A percentile compares a stretch with the other conserved stretches of the same genome.
Conservation (phyloP, 2,113 vertebrate genomes). For the Melanerpes formicivorus region DNA sequence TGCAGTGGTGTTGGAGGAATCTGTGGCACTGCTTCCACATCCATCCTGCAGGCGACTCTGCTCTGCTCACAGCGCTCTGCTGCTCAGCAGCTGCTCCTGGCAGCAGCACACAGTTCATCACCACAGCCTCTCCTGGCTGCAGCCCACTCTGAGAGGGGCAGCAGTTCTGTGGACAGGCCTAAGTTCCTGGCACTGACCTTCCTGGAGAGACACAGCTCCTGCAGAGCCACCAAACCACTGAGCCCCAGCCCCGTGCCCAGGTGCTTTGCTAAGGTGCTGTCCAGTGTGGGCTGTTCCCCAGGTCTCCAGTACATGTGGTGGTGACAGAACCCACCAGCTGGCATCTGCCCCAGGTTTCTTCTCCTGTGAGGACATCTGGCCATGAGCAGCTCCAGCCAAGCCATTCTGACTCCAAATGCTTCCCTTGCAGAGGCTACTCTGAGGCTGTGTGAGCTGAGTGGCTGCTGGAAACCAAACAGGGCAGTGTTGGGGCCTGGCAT, state of each 20-base stretch:
- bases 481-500: background rate
- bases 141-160: background rate
- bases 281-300: background rate
- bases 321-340: background rate
- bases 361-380: background rate
- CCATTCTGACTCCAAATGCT: background rate
- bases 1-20: background rate
- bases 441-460: background rate
- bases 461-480: background rate
- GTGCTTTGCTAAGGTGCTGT: background rate
- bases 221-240: background rate
- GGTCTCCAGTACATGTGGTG: background rate
- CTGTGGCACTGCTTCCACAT: background rate
- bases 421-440: background rate
- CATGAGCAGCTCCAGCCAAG: fast-evolving
- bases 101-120: background rate
- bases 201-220: background rate
- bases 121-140: background rate
- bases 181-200: background rate
- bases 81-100: background rate
- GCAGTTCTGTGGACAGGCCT: background rate
- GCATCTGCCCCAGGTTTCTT: background rate
- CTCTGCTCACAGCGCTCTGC: background rate
- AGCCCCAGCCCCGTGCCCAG: too few relatives aligned
- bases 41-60: background rate